Evolutionary conservation across 1,140 invertebrate species (phyloP).

Genomic region (Augochlora pura): DNA sequence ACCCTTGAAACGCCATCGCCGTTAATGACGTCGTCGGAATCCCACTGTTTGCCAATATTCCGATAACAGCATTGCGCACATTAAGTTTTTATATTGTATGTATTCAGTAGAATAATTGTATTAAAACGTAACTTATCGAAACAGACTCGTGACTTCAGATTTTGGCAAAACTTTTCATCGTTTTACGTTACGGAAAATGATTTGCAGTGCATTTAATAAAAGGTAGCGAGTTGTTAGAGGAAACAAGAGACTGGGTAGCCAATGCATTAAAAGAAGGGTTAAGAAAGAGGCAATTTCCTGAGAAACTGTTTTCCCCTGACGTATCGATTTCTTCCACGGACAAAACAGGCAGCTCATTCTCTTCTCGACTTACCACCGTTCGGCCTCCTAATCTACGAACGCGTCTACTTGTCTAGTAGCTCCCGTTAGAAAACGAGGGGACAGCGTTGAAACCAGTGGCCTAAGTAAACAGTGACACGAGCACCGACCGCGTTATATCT

Average conservation of each 20-base stretch:
- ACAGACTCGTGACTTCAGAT: too few species aligned
- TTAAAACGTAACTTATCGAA: too few species aligned
- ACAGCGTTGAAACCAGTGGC: conserved; percentile 13
- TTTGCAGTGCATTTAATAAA: too few species aligned
- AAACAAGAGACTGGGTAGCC: too few species aligned
- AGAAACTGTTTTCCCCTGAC: neutral
- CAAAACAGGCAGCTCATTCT: conserved; percentile 54
- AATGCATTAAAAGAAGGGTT: too few species aligned
- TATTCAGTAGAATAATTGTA: too few species aligned
- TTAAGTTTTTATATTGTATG: too few species aligned
- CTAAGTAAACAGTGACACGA: conserved; percentile 58
- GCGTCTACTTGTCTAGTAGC: neutral
- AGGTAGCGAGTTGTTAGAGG: too few species aligned
- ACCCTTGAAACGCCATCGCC: conserved; percentile 27
- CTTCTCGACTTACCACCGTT: conserved; percentile 40
- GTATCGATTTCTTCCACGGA: conserved; percentile 61
- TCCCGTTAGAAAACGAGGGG: conserved; percentile 5
- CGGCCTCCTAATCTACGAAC: neutral
- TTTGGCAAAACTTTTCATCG: too few species aligned
- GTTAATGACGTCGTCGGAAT: conserved; percentile 56
- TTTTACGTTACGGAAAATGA: too few species aligned
- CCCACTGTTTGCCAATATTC: neutral
- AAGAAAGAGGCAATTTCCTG: neutral
- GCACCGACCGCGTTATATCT: neutral
- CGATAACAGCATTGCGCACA: too few species aligned